These are phyloP conservation scores for Botia kubotai DNA, from an alignment of 2,797 vertebrate species.

Conservation along the genomic window DNA sequence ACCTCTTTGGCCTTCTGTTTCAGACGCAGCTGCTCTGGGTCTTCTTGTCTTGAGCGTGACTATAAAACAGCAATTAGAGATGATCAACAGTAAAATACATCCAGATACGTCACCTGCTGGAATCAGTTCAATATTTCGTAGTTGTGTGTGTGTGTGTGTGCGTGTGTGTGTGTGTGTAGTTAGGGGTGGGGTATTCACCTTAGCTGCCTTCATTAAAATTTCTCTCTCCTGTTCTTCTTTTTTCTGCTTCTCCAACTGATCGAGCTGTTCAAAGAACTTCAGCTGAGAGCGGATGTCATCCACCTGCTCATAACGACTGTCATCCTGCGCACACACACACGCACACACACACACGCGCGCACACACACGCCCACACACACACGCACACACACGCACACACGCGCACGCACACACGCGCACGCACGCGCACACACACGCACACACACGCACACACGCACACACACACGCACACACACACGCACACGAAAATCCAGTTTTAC, in stretches of 20 bases:
- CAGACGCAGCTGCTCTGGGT: constrained; percentile 94
- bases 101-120: constrained; percentile 5
- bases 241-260: constrained; percentile 94
- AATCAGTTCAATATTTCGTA: not conserved
- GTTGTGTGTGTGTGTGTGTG: not conserved
- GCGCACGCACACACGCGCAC: not conserved
- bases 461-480: not conserved
- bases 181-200: constrained; percentile 39
- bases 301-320: constrained; percentile 87
- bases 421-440: constrained; percentile 27
- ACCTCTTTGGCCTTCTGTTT: constrained; percentile 99
- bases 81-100: constrained; percentile 26
- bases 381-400: not conserved
- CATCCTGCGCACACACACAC: constrained; percentile 79
- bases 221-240: constrained; percentile 98
- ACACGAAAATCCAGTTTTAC: not conserved
- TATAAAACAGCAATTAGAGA: constrained; percentile 63
- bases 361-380: not conserved
- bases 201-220: constrained; percentile 94
- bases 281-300: constrained; percentile 93
- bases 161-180: too few species aligned
- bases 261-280: constrained; percentile 97
- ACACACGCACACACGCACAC: not conserved
- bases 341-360: too few species aligned
- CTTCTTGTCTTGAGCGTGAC: constrained; percentile 98